Evolutionary conservation across 2,113 vertebrate genomes (phyloP).

Genomic region (Zosterops pallidus): DNA sequence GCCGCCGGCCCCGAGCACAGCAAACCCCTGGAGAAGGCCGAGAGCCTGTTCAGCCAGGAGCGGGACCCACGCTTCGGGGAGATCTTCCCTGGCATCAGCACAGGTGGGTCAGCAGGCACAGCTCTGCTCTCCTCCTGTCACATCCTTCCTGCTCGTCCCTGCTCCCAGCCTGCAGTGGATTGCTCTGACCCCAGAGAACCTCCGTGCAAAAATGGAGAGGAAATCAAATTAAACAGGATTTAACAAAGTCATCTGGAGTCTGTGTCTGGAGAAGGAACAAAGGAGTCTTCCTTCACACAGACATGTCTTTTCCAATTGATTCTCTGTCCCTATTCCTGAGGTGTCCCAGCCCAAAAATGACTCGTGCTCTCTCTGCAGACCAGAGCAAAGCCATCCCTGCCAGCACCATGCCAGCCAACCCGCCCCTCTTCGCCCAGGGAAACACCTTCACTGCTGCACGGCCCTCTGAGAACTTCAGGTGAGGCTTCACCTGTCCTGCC

Average conservation of each 20-base stretch:
- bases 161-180: background rate
- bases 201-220: background rate
- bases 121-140: background rate
- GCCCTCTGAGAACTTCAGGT: slow-evolving; percentile 87
- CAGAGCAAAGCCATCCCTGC: slow-evolving; percentile 84
- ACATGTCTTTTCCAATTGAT: rapidly evolving
- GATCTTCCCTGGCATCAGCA: background rate
- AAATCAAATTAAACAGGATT: background rate
- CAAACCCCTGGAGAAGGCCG: background rate
- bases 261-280: background rate
- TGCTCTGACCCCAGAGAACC: background rate
- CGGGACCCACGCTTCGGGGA: background rate
- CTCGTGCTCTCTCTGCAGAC: slow-evolving; percentile 66
- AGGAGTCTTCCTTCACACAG: background rate
- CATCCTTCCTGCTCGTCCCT: background rate
- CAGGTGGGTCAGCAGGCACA: background rate
- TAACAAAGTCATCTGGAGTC: background rate
- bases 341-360: background rate
- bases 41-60: background rate
- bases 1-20: background rate
- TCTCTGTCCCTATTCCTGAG: background rate
- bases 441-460: slow-evolving; percentile 79
- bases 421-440: slow-evolving; percentile 83
- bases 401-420: slow-evolving; percentile 77
- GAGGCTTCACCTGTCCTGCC: slow-evolving; percentile 1